Evolutionary conservation across 2,888 invertebrate species (phyloP).

Genomic region (Eutolmus rufibarbis): DNA sequence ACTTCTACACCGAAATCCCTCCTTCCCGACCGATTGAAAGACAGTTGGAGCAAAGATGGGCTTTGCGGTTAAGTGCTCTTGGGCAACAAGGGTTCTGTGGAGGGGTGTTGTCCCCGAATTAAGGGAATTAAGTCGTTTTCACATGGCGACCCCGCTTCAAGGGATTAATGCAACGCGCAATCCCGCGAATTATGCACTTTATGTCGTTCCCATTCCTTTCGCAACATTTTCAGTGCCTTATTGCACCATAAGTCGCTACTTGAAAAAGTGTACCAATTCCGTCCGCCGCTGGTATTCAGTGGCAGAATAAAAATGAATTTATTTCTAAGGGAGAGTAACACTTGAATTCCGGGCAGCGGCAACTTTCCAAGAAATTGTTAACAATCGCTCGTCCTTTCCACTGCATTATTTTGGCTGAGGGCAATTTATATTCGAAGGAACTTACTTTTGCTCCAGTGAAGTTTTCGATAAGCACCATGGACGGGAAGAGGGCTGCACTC

Average conservation of each 20-base stretch:
- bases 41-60: neutral
- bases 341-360: neutral
- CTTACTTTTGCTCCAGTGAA: neutral
- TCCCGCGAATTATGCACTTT: neutral
- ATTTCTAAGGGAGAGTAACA: neutral
- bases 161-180: neutral
- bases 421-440: neutral
- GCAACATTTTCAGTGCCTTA: neutral
- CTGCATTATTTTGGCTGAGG: neutral
- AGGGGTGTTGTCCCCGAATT: neutral
- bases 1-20: conserved; percentile 6
- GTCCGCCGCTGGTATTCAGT: neutral
- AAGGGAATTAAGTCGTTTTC: neutral
- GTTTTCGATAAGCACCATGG: neutral
- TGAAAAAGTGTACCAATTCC: neutral
- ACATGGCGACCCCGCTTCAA: neutral
- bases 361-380: neutral
- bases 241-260: neutral
- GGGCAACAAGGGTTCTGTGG: neutral
- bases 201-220: neutral
- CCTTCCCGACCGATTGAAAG: conserved; percentile 5
- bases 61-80: neutral
- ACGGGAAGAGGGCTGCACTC: neutral
- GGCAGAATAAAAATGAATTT: neutral
- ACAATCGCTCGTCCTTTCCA: neutral